Evolutionary conservation across 2,113 vertebrate species (phyloP).

Genomic region (Clarias batrachus): DNA sequence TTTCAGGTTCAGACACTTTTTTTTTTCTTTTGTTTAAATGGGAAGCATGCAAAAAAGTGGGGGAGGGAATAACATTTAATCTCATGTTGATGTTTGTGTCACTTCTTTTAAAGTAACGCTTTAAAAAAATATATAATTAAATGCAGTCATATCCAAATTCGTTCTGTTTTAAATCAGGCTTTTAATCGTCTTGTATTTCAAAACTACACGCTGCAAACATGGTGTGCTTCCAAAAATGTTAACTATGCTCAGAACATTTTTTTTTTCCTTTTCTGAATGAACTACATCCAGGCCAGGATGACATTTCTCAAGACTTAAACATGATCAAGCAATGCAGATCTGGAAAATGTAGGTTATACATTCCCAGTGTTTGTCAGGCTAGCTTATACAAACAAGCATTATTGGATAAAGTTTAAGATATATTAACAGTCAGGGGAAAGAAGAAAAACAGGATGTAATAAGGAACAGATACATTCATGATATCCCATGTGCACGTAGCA

Average conservation of each 20-base stretch:
- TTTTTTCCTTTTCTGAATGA: background rate
- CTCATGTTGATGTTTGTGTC: background rate
- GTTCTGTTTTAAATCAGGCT: background rate
- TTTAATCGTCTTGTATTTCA: background rate
- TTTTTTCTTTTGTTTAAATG: background rate
- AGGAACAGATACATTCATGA: background rate
- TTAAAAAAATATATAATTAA: background rate
- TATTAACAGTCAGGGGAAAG: background rate
- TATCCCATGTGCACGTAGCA: background rate
- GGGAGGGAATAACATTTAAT: background rate
- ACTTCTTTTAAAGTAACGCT: background rate
- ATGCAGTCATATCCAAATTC: background rate
- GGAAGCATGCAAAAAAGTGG: background rate
- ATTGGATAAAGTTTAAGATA: background rate
- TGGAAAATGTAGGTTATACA: background rate
- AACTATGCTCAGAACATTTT: background rate
- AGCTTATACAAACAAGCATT: background rate
- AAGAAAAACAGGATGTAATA: background rate
- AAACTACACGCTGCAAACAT: background rate
- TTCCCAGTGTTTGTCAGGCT: background rate
- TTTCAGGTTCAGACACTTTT: background rate
- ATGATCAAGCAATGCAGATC: background rate
- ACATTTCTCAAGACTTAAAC: background rate
- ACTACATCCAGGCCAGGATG: background rate
- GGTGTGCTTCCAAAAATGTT: background rate